phyloP scores from a whole-genome alignment of 2,888 invertebrate genomes.

The Plebejus anna region DNA sequence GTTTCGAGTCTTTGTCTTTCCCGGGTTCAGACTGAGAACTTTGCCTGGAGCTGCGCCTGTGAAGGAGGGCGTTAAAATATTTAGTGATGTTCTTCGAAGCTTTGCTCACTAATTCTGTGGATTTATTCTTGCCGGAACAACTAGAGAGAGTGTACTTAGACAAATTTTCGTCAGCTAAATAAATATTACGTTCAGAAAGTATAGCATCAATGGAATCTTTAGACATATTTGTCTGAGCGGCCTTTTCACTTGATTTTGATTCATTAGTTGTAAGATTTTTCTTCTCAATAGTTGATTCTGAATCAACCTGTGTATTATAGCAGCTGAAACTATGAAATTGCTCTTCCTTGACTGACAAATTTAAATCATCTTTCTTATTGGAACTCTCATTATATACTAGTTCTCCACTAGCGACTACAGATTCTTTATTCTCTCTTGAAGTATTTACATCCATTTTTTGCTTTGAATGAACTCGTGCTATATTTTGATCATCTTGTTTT shows the following conservation, averaged over 20 bases:
- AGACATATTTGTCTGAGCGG: conserved; percentile 58
- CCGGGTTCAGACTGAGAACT: conserved; percentile 59
- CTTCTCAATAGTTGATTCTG: conserved; percentile 34
- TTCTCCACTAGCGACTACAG: conserved; percentile 31
- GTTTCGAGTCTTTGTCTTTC: conserved; percentile 50
- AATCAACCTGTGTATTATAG: conserved; percentile 39
- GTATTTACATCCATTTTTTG: conserved; percentile 11
- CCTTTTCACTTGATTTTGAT: conserved; percentile 51
- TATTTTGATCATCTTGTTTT: background rate
- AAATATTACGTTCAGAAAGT: conserved; percentile 55
- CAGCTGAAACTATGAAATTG: conserved; percentile 53
- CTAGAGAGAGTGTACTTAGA: conserved; percentile 55
- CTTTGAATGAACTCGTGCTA: background rate
- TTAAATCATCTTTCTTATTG: conserved; percentile 33
- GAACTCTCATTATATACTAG: conserved; percentile 33
- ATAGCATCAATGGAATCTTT: conserved; percentile 68
- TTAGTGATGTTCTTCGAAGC: conserved; percentile 62
- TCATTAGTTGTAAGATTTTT: conserved; percentile 36
- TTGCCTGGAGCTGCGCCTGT: conserved; percentile 46
- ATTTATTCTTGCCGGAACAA: conserved; percentile 44
- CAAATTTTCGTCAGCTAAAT: conserved; percentile 50
- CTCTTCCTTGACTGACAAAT: conserved; percentile 56
- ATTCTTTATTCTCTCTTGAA: conserved; percentile 34
- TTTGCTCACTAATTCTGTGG: conserved; percentile 48
- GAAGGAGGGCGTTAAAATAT: conserved; percentile 52